phyloP scores from a whole-genome alignment of 2,888 invertebrate genomes.

The Augochlorella aurata region DNA sequence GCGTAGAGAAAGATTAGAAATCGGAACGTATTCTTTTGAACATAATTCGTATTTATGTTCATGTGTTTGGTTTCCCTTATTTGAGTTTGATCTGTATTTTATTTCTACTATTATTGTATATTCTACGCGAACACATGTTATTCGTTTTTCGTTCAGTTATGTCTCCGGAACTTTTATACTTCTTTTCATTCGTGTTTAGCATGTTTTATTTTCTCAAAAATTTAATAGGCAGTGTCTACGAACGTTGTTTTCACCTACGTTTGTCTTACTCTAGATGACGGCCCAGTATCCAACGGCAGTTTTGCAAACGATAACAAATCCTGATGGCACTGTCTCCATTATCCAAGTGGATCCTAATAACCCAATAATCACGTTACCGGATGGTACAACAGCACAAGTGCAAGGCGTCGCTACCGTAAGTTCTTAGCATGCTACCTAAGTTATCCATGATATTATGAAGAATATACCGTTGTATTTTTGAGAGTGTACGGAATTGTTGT shows the following conservation, averaged over 20 bases:
- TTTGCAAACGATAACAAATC: slow-evolving; percentile 97
- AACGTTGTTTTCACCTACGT: slow-evolving; percentile 15
- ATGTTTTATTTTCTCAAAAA: neutral
- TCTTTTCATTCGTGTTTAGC: slow-evolving; percentile 9
- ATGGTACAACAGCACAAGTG: slow-evolving; percentile 97
- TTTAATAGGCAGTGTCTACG: too few species aligned
- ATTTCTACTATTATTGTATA: slow-evolving; percentile 57
- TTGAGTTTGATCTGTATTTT: slow-evolving; percentile 76
- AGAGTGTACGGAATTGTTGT: neutral
- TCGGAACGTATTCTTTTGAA: slow-evolving; percentile 49
- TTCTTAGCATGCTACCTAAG: slow-evolving; percentile 25
- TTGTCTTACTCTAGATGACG: slow-evolving; percentile 80
- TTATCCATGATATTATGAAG: neutral
- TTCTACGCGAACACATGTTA: neutral
- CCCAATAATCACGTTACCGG: slow-evolving; percentile 96
- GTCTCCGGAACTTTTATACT: neutral
- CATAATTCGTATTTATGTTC: slow-evolving; percentile 59
- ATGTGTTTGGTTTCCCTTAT: slow-evolving; percentile 80
- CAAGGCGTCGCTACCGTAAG: slow-evolving; percentile 88
- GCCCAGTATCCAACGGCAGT: slow-evolving; percentile 94
- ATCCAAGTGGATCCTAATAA: slow-evolving; percentile 97
- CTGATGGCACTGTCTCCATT: slow-evolving; percentile 97
- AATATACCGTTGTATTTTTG: neutral
- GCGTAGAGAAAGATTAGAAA: slow-evolving; percentile 33
- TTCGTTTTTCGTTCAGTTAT: neutral